Evolutionary conservation across 2,113 vertebrate genomes (phyloP).

Genomic region (human (Homo sapiens)): DNA sequence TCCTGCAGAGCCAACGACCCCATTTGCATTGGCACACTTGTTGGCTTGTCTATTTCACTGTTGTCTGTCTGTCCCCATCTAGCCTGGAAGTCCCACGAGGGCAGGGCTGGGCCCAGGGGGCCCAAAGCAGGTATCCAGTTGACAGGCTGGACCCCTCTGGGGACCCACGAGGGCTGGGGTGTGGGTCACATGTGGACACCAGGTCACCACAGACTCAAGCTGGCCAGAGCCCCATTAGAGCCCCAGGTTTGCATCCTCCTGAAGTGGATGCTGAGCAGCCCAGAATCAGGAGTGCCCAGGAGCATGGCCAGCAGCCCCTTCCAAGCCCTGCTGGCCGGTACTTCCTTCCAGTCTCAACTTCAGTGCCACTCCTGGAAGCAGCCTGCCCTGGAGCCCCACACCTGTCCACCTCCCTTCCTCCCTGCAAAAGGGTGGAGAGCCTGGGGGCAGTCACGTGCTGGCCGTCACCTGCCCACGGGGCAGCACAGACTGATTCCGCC

Average conservation of each 20-base stretch:
- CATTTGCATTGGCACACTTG: accelerated
- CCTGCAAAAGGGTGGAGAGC: neutral
- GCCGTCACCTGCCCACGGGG: neutral
- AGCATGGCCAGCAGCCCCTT: neutral
- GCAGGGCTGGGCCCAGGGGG: neutral
- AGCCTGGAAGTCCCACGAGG: neutral
- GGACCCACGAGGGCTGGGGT: too few relatives aligned
- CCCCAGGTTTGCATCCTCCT: neutral
- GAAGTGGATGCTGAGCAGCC: neutral
- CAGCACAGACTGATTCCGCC: neutral
- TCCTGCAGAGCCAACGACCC: neutral
- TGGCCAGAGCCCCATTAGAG: neutral
- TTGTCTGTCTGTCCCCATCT: neutral
- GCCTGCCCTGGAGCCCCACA: too few relatives aligned
- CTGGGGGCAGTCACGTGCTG: neutral
- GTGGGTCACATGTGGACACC: neutral
- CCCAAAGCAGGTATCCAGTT: too few relatives aligned
- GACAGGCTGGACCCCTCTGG: too few relatives aligned
- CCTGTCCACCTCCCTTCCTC: neutral
- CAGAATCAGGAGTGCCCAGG: neutral
- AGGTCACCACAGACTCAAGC: neutral
- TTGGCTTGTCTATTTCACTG: too few relatives aligned
- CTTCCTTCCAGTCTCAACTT: neutral
- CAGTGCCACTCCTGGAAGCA: neutral
- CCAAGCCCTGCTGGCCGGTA: neutral